phyloP scores from a whole-genome alignment of 2,888 invertebrate genomes.

The Drosophila affinis region DNA sequence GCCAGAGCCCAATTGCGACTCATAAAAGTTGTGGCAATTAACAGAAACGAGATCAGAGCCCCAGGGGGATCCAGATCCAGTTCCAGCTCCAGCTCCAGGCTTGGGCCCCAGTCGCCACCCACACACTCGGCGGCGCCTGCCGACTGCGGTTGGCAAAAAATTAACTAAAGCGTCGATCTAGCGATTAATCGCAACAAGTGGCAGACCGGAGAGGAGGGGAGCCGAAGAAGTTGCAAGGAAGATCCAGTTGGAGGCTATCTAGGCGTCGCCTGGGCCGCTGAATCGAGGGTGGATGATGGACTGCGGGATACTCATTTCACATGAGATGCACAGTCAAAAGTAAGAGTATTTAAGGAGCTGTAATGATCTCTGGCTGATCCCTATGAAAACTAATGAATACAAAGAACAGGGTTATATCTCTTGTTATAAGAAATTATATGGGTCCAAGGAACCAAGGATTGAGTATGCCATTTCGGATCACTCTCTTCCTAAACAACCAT shows the following conservation, averaged over 20 bases:
- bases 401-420: too few species aligned
- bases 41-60: conserved; percentile 61
- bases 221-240: background rate
- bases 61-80: conserved; percentile 3
- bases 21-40: conserved; percentile 74
- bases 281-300: background rate
- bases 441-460: background rate
- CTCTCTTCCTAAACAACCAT: too few species aligned
- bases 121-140: conserved; percentile 50
- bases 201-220: conserved; percentile 17
- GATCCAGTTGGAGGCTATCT: conserved; percentile 7
- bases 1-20: conserved; percentile 36
- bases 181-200: conserved; percentile 77
- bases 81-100: background rate
- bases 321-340: too few species aligned
- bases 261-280: conserved; percentile 8
- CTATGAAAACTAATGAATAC: background rate
- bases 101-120: conserved; percentile 54
- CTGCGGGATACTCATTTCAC: background rate
- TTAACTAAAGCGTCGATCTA: conserved; percentile 75
- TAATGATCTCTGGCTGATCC: too few species aligned
- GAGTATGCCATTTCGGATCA: background rate
- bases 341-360: too few species aligned
- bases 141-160: conserved; percentile 43
- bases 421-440: background rate